Conservation (phyloP, 2,797 vertebrate species). For the Coracias cyanogaster region DNA sequence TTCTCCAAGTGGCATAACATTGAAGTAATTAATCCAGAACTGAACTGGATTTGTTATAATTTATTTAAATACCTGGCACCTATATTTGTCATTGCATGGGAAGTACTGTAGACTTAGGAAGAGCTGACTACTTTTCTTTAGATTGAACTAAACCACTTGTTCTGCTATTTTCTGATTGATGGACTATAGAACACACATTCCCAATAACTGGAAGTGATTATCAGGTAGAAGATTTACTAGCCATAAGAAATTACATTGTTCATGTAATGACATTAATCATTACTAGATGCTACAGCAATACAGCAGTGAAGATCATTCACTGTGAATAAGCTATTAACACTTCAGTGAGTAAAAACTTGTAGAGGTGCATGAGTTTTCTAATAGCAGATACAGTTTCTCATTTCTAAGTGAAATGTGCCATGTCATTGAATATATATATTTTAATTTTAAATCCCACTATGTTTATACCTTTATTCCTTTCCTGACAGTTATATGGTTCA, state of each 20-base stretch:
- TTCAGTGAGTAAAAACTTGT: background rate
- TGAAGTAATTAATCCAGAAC: background rate
- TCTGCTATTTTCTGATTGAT: background rate
- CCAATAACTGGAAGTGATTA: background rate
- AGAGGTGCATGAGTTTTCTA: background rate
- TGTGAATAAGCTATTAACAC: background rate
- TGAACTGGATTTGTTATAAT: background rate
- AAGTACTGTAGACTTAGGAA: background rate
- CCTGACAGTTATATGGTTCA: background rate
- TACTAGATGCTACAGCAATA: background rate
- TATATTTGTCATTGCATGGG: background rate
- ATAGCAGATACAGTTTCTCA: background rate
- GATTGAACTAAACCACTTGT: background rate
- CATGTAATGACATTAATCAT: background rate
- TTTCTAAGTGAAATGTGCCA: background rate
- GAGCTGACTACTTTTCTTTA: background rate
- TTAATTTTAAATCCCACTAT: background rate
- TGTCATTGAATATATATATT: background rate
- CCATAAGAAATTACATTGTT: conserved; percentile 3
- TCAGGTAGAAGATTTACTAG: background rate
- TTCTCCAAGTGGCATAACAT: background rate
- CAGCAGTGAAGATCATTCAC: background rate
- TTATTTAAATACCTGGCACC: background rate
- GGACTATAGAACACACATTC: background rate
- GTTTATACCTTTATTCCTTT: background rate